These are phyloP conservation scores for Cistogaster globosa DNA, from an alignment of 2,888 invertebrate genomes.

Conservation along the genomic window DNA sequence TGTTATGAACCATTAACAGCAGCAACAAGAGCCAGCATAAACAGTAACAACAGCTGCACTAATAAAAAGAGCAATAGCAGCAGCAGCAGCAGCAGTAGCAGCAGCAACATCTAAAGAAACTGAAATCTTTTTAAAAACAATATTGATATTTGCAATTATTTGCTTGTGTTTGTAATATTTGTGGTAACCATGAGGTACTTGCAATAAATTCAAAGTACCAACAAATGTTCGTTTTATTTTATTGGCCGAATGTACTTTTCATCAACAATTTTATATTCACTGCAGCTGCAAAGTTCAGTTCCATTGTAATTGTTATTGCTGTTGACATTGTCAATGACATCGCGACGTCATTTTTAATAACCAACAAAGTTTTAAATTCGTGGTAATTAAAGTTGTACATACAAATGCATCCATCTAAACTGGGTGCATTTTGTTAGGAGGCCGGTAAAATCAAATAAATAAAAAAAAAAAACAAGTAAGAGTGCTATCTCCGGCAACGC, in stretches of 20 bases:
- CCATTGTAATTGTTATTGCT: background rate
- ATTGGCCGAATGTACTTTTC: constrained; percentile 16
- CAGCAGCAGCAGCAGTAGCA: constrained; percentile 19
- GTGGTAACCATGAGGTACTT: constrained; percentile 10
- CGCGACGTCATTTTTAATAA: constrained; percentile 28
- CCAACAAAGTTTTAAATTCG: constrained; percentile 9
- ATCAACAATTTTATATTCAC: constrained; percentile 8
- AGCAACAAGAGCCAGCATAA: constrained; percentile 55
- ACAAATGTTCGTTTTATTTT: constrained; percentile 9
- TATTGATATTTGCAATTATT: constrained; percentile 64
- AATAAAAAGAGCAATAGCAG: constrained; percentile 10
- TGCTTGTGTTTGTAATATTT: constrained; percentile 1
- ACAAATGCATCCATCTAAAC: background rate
- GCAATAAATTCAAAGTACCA: constrained; percentile 12
- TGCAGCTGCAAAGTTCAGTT: constrained; percentile 21
- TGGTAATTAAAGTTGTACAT: constrained; percentile 1
- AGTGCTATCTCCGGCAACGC: no score
- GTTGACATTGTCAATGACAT: constrained; percentile 16
- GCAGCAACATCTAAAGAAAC: constrained; percentile 38
- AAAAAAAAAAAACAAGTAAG: no score
- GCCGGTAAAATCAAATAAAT: background rate
- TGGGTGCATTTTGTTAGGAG: constrained; percentile 27
- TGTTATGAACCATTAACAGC: constrained; percentile 47
- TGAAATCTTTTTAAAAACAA: constrained; percentile 42
- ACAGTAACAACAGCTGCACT: constrained; percentile 32